Evolutionary conservation across 2,113 vertebrate species (phyloP).

Genomic region (Gymnogyps californianus): DNA sequence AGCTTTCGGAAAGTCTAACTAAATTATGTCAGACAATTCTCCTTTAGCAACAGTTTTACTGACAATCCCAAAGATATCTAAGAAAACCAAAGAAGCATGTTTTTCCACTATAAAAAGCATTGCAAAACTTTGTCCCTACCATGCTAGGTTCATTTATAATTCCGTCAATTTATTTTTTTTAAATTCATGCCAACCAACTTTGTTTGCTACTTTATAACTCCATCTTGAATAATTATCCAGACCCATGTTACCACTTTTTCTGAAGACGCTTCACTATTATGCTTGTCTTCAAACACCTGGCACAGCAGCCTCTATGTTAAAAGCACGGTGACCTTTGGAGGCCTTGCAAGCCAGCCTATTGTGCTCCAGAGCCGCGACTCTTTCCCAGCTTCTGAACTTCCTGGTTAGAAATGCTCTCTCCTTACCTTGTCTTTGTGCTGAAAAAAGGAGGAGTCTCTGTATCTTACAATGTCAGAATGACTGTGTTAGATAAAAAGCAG

Average conservation of each 20-base stretch:
- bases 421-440: neutral
- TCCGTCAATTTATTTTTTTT: neutral
- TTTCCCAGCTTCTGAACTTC: neutral
- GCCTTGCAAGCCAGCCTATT: neutral
- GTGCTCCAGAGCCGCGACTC: neutral
- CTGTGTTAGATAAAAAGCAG: neutral
- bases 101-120: neutral
- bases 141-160: neutral
- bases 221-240: neutral
- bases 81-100: neutral
- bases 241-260: neutral
- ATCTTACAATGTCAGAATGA: neutral
- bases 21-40: neutral
- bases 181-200: neutral
- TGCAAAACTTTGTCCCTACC: neutral
- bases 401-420: neutral
- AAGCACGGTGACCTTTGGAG: neutral
- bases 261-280: neutral
- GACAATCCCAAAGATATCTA: neutral
- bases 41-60: neutral
- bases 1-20: neutral
- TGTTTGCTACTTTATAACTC: neutral
- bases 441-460: neutral
- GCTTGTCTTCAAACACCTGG: neutral
- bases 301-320: neutral